Conservation (phyloP, 2,888 invertebrate genomes). For the Drosophila mercatorum region DNA sequence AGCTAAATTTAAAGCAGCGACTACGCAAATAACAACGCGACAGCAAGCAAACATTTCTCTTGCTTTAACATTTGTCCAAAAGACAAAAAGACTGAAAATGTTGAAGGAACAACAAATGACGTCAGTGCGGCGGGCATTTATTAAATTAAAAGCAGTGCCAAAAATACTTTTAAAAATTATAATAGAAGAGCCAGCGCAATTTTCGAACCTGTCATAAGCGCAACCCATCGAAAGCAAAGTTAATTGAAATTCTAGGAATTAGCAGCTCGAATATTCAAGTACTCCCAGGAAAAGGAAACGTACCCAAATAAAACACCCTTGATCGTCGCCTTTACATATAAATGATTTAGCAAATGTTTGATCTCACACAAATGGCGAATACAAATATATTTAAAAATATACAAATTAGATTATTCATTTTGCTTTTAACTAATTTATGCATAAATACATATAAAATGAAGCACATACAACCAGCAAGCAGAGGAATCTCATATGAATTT, state of each 20-base stretch:
- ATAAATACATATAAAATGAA: constrained; percentile 43
- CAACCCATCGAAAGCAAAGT: constrained; percentile 18
- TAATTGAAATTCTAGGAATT: constrained; percentile 20
- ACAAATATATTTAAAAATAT: neutral
- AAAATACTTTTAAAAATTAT: constrained; percentile 23
- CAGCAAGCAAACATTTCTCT: constrained; percentile 38
- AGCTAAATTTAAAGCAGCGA: constrained; percentile 55
- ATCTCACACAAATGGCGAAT: neutral
- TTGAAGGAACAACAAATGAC: constrained; percentile 59
- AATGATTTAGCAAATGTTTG: neutral
- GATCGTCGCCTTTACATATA: neutral
- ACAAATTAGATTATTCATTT: constrained; percentile 46
- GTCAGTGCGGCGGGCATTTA: constrained; percentile 66
- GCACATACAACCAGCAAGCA: constrained; percentile 9
- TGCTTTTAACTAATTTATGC: constrained; percentile 32
- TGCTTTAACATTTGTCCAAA: constrained; percentile 60
- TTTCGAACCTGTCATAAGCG: constrained; percentile 34
- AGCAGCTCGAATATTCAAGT: neutral
- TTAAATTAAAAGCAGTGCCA: constrained; percentile 37
- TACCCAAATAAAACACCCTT: too few species aligned
- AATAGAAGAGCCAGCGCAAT: constrained; percentile 24
- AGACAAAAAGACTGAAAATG: neutral
- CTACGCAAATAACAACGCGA: constrained; percentile 30
- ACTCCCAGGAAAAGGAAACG: neutral
- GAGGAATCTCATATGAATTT: neutral